These are phyloP conservation scores for Paramormyrops hopkinsi DNA, from an alignment of 2,797 vertebrate species.

Conservation along the genomic window DNA sequence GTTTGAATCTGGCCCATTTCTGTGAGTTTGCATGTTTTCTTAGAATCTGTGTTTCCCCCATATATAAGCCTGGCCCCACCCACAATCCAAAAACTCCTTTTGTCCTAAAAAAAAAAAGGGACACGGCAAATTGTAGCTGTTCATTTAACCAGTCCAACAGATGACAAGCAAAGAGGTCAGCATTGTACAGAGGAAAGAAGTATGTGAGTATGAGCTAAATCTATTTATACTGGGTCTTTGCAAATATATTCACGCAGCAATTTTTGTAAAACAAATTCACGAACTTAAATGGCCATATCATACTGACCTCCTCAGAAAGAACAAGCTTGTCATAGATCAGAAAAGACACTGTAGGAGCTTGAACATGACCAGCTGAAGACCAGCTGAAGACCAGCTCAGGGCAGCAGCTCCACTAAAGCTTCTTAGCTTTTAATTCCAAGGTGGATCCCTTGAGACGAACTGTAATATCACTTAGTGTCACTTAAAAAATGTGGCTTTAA, in stretches of 20 bases:
- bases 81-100: background rate
- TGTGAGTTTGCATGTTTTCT: background rate
- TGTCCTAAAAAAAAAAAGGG: background rate
- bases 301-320: background rate
- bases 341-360: background rate
- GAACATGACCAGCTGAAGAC: background rate
- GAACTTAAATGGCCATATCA: background rate
- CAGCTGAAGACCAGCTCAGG: background rate
- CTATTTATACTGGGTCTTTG: background rate
- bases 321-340: background rate
- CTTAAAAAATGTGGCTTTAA: background rate
- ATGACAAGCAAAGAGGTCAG: background rate
- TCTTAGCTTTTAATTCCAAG: background rate
- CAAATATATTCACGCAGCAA: background rate
- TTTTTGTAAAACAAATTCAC: background rate
- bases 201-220: background rate
- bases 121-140: background rate
- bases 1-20: background rate
- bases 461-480: conserved; percentile 9
- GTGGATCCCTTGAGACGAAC: background rate
- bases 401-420: background rate
- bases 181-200: background rate
- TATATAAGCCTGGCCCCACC: background rate
- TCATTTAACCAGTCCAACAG: background rate
- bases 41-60: background rate